Conservation (phyloP, 2,888 invertebrate species). For the Nomada ferruginata region DNA sequence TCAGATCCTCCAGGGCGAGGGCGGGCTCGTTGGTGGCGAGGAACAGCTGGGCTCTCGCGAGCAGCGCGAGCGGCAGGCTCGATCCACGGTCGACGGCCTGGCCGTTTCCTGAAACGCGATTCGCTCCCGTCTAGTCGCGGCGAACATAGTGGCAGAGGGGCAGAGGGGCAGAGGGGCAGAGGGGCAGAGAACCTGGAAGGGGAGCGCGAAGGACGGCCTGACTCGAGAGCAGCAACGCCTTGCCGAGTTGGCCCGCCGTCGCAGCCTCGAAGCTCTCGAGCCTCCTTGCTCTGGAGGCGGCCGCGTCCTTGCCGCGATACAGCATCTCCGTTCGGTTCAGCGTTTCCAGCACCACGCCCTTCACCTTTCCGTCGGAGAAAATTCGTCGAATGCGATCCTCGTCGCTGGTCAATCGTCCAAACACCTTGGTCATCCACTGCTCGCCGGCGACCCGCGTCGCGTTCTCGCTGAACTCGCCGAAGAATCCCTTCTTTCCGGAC, state of each 20-base stretch:
- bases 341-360: slow-evolving; percentile 85
- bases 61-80: slow-evolving; percentile 88
- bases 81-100: slow-evolving; percentile 87
- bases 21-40: slow-evolving; percentile 86
- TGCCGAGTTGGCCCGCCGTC: slow-evolving; percentile 85
- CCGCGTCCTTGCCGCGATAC: slow-evolving; percentile 88
- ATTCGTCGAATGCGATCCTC: slow-evolving; percentile 86
- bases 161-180: too few relatives aligned
- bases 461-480: slow-evolving; percentile 88
- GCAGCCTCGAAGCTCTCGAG: slow-evolving; percentile 87
- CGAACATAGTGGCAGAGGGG: too few relatives aligned
- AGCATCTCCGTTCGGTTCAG: slow-evolving; percentile 89
- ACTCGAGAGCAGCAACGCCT: slow-evolving; percentile 88
- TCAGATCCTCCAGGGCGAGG: slow-evolving; percentile 89
- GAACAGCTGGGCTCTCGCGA: slow-evolving; percentile 88
- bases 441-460: slow-evolving; percentile 86
- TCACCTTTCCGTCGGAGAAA: slow-evolving; percentile 85
- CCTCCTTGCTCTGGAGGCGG: slow-evolving; percentile 87
- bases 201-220: slow-evolving; percentile 91
- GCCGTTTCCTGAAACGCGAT: slow-evolving; percentile 67
- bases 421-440: slow-evolving; percentile 87
- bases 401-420: slow-evolving; percentile 87
- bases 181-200: slow-evolving; percentile 85
- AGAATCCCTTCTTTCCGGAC: slow-evolving; percentile 91
- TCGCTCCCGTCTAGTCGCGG: too few relatives aligned